Base-by-base conservation (phyloP, 1,140 invertebrate species). In the Dendrolimus punctatus region DNA sequence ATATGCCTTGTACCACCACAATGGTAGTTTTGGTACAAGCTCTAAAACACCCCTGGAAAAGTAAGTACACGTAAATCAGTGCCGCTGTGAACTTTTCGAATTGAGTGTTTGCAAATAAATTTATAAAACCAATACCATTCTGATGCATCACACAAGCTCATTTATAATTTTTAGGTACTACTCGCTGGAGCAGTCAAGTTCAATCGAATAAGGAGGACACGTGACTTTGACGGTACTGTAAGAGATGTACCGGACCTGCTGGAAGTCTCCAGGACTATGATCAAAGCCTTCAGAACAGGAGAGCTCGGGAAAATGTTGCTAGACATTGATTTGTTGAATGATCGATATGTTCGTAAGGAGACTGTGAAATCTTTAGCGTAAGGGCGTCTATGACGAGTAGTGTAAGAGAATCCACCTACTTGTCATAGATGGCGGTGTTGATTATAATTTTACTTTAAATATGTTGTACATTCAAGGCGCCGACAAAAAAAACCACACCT, bases 271-370 rank as follows among this genome's bases (percentile, higher is more conserved):
- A 76, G 87, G 52, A 68, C 88, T 51, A 91, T 95, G 78, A 81
- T 94, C 36, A 89, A 80, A 60, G 81, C 88, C 4, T 95, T 94
- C 77, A 85, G 93, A 45, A 89, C 71, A 8, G 93, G 93, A 2
- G 76, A 91, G 49, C 84, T 95, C 42, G 94, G 94, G 0, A 80
- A 73, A 64, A 80, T 90, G 41, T 89, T 93, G 58, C 86, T 95
- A 55, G 93, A 95, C 74, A 77, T 88, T 51, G 90, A 92, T 5
- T 8, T 74, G 43, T 49, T 85, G 10, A 62, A 54, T 2, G 53
- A 66, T 8, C 66, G 49, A 53, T 23, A 55, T 39, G 39, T 39
- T 4, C 44, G 45, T 5, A 51, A 51, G 7, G 44, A 57, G 23
- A 56, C 8, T 41, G 1, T 51, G 57, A 58, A 23, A 10, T 39